Evolutionary conservation across 2,113 vertebrate species (phyloP), one percentile per base, ranked within the genome.

Genomic region (Bufo bufo): DNA sequence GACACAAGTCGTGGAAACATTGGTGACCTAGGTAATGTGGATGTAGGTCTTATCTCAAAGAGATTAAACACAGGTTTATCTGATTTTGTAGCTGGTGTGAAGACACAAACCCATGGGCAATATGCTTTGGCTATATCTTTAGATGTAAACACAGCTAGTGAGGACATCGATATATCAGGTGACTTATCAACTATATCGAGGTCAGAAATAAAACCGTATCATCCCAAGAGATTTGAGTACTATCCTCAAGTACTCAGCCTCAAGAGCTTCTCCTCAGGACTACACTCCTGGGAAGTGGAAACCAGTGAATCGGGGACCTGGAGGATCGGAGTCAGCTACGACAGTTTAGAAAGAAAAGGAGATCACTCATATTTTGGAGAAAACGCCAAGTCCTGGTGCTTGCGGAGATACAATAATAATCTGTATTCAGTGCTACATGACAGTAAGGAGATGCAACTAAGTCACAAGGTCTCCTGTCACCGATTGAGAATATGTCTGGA

Each of bases 341-440:
- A 59, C 59, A 86, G 47, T 12, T 8, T 86, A 1, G 75, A 43
- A 12, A 78, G 85, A 77, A 78, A 8, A 3, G 85, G 85, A 20
- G 66, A 86, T 50, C n/a, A 49, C 4, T 78, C 66, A 20, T 79
- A 65, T 50, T 43, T 86, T 12, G 85, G 85, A 19, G 66, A 86
- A 14, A 86, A 86, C 14, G 3, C 13, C 74, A 86, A 86, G n/a
- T 86, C 85, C 58, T 86, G 85, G 85, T 78, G 85, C 11, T 66
- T 78, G 19, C 49, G 75, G 16, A 52, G 75, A 23, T 74, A 61
- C 45, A 78, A 52, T 14, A 54, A 43, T 23, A 86, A 61, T 17
- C 66, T 4, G 20, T 78, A 86, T 61, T 78, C 85, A 52, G 85
- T 66, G 13, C 45, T 63, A 16, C 74, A 86, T 13, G 59, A 78